These are phyloP conservation scores for Dicroscelio sp. DNA, from an alignment of 2,888 invertebrate species.

Conservation along the genomic window DNA sequence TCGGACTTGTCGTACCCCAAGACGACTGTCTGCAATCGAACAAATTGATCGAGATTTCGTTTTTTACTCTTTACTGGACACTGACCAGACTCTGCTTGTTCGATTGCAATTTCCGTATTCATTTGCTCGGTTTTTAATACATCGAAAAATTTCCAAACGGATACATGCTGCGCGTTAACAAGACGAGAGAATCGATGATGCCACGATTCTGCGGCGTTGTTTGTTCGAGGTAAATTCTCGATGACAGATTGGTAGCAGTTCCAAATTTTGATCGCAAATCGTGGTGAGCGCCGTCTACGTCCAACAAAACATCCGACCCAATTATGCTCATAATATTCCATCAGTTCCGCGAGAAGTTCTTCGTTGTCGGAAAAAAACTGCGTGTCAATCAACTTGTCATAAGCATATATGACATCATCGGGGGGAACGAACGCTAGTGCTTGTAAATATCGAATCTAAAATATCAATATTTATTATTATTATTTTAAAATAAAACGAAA, in stretches of 20 bases:
- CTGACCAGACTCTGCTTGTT: not conserved
- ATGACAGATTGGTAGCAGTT: not conserved
- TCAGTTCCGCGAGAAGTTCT: too few relatives aligned
- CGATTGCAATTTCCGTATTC: not conserved
- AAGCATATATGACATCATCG: too few relatives aligned
- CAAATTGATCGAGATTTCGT: not conserved
- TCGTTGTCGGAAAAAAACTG: too few relatives aligned
- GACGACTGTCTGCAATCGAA: not conserved
- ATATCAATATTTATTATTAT: too few relatives aligned
- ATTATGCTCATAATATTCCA: too few relatives aligned
- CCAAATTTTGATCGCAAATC: not conserved
- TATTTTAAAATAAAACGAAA: too few relatives aligned
- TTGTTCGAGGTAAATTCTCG: not conserved
- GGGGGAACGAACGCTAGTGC: too few relatives aligned
- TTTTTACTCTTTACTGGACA: not conserved
- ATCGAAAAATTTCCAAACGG: conserved; percentile 2
- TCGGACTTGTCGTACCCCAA: not conserved
- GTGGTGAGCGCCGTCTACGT: too few relatives aligned
- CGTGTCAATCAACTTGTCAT: too few relatives aligned
- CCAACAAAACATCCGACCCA: too few relatives aligned
- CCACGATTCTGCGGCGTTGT: not conserved
- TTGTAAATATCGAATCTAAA: too few relatives aligned
- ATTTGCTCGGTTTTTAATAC: not conserved
- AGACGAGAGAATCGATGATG: not conserved
- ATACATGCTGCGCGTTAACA: not conserved